Percentiles rank a stretch among this genome's conserved stretches.
Conservation (phyloP, 2,888 invertebrate genomes). For the Suillia variegata region DNA sequence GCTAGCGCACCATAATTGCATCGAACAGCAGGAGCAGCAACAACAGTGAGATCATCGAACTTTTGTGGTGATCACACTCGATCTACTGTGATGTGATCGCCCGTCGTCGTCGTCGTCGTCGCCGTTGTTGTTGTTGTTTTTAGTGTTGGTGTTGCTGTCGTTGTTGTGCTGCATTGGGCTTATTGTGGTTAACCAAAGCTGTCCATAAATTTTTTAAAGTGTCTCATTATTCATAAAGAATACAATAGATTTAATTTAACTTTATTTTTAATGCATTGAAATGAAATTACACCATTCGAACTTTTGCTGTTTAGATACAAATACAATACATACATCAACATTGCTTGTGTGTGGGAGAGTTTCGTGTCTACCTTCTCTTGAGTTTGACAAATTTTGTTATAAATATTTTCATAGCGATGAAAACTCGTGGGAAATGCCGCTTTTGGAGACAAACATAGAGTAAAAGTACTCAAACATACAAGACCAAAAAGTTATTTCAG, state of each 20-base stretch:
- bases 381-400: not conserved
- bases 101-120: no score
- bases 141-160: constrained; percentile 16
- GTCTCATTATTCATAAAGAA: constrained; percentile 61
- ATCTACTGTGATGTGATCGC: constrained; percentile 8
- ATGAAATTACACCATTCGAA: constrained; percentile 19
- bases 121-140: constrained; percentile 9
- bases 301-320: not conserved
- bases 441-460: no score
- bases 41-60: constrained; percentile 46
- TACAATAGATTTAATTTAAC: constrained; percentile 56
- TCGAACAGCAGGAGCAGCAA: constrained; percentile 3
- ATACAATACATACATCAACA: no score
- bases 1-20: not conserved
- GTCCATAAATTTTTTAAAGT: constrained; percentile 60
- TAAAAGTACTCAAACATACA: no score
- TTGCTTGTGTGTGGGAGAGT: constrained; percentile 9
- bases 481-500: no score
- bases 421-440: no score
- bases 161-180: constrained; percentile 28
- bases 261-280: constrained; percentile 47
- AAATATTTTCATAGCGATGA: no score
- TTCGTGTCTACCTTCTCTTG: not conserved
- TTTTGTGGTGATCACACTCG: constrained; percentile 37
- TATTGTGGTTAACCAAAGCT: constrained; percentile 58